These are phyloP conservation scores for Eurytoma californica DNA, from an alignment of 2,888 invertebrate genomes.

Conservation along the genomic window DNA sequence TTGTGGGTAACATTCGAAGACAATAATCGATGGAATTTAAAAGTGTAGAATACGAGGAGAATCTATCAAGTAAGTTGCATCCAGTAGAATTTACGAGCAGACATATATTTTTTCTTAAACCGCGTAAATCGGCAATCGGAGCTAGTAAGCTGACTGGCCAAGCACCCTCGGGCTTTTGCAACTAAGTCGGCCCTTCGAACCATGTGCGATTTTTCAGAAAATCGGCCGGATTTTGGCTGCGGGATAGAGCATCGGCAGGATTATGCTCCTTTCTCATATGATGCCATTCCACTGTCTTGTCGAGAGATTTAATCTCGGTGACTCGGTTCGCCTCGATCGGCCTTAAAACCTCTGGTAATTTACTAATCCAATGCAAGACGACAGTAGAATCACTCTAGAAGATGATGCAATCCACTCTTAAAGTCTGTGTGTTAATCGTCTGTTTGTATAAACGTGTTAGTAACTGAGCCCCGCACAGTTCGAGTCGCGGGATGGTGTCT, in stretches of 20 bases:
- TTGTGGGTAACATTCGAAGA: too few species aligned
- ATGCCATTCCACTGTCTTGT: conserved; percentile 49
- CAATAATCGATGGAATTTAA: neutral
- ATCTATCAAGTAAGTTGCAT: neutral
- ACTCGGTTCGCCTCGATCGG: conserved; percentile 57
- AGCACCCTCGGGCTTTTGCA: neutral
- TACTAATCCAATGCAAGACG: too few species aligned
- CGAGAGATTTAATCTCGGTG: conserved; percentile 56
- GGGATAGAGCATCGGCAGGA: conserved; percentile 57
- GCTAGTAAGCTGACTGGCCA: conserved; percentile 3
- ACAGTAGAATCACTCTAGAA: conserved; percentile 62
- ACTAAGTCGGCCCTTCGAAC: too few species aligned
- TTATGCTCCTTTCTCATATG: conserved; percentile 56
- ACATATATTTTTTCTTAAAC: too few species aligned
- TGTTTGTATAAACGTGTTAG: conserved; percentile 50
- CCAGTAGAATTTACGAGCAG: too few species aligned
- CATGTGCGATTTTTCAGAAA: conserved; percentile 47
- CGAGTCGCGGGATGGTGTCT: conserved; percentile 48
- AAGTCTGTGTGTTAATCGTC: neutral
- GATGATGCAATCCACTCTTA: conserved; percentile 19
- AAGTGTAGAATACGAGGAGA: neutral
- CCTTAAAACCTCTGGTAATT: conserved; percentile 49
- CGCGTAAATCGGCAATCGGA: neutral
- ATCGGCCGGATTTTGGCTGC: conserved; percentile 48
- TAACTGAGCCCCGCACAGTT: conserved; percentile 57